Base-by-base conservation (phyloP, 2,888 invertebrate genomes). In the Spialia ferax region DNA sequence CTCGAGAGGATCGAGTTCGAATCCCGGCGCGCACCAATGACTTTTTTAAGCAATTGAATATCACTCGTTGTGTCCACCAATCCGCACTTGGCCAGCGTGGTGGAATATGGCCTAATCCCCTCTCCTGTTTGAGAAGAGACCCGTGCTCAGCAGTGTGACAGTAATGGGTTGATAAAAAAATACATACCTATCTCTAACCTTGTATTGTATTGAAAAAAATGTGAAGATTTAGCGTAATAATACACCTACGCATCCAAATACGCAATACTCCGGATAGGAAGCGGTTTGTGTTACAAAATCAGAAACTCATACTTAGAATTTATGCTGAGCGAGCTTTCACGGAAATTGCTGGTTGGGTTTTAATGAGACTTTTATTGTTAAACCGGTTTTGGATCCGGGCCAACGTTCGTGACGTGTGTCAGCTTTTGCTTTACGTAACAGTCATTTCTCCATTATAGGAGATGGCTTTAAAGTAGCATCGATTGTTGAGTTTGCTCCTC, bases 321-420 rank as follows among this genome's bases (percentile, higher is more conserved):
- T 65, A 29, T 29, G 65, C 29, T 50, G 20, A 52, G 56, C 50
- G 38, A 35, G 65, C 65, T 65, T 60, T 59, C 52, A 65, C 50
- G 42, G n/a, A 65, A 57, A 65, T 65, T 60, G 59, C 65, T 60
- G 65, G 65, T 50, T 20, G 59, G 52, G 65, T 52, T 52, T 60
- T 65, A 65, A 65, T 60, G 59, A 65, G 59, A 65, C 52, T 65
- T 65, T 65, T 59, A 65, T 65, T 59, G 65, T 65, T 65, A 65
- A n/a, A 65, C 32, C 50, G 57, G 32, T 48, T 57, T 35, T 65
- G 65, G 65, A 65, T 18, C 35, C n/a, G 50, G 6, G 65, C 59
- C 65, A 65, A 54, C 52, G 57, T 38, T 32, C 64, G 50, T 65
- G 64, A 65, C 64, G 65, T 42, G 65, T 65, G 65, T 60, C 65